These are phyloP conservation scores for Acheta domesticus DNA, from an alignment of 2,888 invertebrate genomes.

Conservation along the genomic window DNA sequence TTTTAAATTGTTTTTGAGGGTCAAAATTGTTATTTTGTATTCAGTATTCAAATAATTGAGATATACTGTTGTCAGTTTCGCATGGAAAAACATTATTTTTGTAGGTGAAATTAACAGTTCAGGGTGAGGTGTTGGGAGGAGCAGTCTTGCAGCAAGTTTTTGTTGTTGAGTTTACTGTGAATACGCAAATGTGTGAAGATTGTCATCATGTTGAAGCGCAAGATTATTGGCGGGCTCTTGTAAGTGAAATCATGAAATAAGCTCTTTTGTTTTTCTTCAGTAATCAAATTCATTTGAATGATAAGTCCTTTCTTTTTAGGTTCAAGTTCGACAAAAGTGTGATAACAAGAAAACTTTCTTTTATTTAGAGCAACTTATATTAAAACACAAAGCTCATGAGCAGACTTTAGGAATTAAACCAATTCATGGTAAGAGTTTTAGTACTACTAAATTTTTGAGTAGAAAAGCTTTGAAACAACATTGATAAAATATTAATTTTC, in stretches of 20 bases:
- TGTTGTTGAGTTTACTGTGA: conserved; percentile 86
- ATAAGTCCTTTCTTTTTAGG: conserved; percentile 49
- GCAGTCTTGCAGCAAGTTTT: conserved; percentile 92
- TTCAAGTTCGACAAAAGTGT: conserved; percentile 81
- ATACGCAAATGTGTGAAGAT: conserved; percentile 94
- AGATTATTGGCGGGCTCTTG: conserved; percentile 90
- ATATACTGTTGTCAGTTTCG: no score
- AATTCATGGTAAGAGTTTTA: conserved; percentile 59
- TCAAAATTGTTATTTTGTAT: no score
- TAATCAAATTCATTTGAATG: background rate
- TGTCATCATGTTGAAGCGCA: conserved; percentile 97
- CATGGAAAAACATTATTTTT: no score
- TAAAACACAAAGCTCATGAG: conserved; percentile 92
- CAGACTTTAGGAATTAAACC: conserved; percentile 86
- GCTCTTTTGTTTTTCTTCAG: background rate
- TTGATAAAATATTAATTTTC: background rate
- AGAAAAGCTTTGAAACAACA: background rate
- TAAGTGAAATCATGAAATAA: conserved; percentile 42
- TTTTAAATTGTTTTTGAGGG: no score
- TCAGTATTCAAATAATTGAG: no score
- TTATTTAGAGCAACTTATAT: conserved; percentile 93
- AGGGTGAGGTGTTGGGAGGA: conserved; percentile 89
- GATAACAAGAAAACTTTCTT: conserved; percentile 96
- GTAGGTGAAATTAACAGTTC: conserved; percentile 84
- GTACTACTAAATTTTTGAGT: background rate